Base-by-base conservation (phyloP, 2,888 invertebrate species). In the Eucriotettix oculatus region DNA sequence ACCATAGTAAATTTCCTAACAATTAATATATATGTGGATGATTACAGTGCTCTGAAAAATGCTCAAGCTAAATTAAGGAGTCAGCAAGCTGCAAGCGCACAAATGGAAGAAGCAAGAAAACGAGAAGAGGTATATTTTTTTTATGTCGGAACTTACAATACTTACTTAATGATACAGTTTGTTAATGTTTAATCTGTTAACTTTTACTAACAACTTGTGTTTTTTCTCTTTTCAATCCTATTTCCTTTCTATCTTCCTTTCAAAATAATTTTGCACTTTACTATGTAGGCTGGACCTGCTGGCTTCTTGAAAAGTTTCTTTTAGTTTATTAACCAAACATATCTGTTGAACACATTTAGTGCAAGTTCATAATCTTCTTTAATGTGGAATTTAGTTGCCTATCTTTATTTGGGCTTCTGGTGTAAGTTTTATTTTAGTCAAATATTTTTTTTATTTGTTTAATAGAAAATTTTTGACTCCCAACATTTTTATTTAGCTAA, bases 291-390 rank as follows among this genome's bases (percentile, higher is more conserved):
- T 79, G 90, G 90, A 77, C 89, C 91, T 75, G 89, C 90, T 78
- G 90, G 90, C 79, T 91, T 91, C 84, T 84, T 91, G 77, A 91
- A 91, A 84, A 90, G 90, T 85, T 90, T 91, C 82, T 91, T 91
- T 85, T 91, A 90, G 88, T 69, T 68, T 68, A 67, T 68, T 71
- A 71, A 68, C 48, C 48, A 57, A 57, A 41, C 17, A 54, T 58
- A 16, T 14, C 14, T 52, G 52, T n/a, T 43, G 17, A 69, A 48
- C 48, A 48, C 9, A 71, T 72, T 72, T 70, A 70, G 70, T 71
- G 71, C 56, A 56, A 63, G 44, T 57, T 59, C 60, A 62, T 59
- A 57, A 55, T 60, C 58, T 62, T 62, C 52, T 62, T 60, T 42
- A 62, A 56, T 58, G 52, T 55, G 57, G 59, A 48, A 60, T 57